A percentile compares a stretch with the other conserved stretches of the same genome.
Evolutionary conservation across 2,888 invertebrate species (phyloP).

Genomic region (Xylophagus ater): DNA sequence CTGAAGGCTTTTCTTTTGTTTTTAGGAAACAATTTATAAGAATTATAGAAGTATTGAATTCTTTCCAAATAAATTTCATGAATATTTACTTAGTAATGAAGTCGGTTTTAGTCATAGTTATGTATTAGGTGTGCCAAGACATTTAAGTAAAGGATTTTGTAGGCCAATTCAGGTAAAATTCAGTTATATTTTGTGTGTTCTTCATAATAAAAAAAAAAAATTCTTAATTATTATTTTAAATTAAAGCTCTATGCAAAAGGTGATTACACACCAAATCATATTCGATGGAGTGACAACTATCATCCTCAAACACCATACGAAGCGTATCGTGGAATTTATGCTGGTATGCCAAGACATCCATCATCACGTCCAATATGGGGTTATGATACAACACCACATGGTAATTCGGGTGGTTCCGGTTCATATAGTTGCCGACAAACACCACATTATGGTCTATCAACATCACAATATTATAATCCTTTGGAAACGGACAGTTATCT

Average conservation of each 20-base stretch:
- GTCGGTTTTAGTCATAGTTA: conserved; percentile 89
- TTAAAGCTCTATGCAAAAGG: conserved; percentile 47
- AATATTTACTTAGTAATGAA: conserved; percentile 79
- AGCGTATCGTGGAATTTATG: conserved; percentile 44
- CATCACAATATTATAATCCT: conserved; percentile 37
- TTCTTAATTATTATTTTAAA: conserved; percentile 3
- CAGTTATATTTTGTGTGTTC: conserved; percentile 12
- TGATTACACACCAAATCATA: conserved; percentile 50
- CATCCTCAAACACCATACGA: conserved; percentile 52
- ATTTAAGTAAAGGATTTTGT: conserved; percentile 80
- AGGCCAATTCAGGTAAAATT: conserved; percentile 56
- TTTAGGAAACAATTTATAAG: conserved; percentile 71
- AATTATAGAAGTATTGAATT: conserved; percentile 79
- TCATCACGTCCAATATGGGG: conserved; percentile 23
- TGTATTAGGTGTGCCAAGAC: conserved; percentile 68
- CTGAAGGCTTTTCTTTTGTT: conserved; percentile 25
- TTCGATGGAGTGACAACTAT: conserved; percentile 52
- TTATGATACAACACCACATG: conserved; percentile 21
- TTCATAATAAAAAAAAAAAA: background rate
- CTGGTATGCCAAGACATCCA: conserved; percentile 42
- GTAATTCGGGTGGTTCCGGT: conserved; percentile 35
- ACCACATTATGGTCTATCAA: conserved; percentile 32
- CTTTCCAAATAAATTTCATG: conserved; percentile 85
- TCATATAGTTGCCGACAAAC: conserved; percentile 40
- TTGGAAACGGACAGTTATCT: conserved; percentile 38